These are phyloP conservation scores for Schizotus pectinicornis DNA, from an alignment of 2,888 invertebrate genomes.

Conservation along the genomic window DNA sequence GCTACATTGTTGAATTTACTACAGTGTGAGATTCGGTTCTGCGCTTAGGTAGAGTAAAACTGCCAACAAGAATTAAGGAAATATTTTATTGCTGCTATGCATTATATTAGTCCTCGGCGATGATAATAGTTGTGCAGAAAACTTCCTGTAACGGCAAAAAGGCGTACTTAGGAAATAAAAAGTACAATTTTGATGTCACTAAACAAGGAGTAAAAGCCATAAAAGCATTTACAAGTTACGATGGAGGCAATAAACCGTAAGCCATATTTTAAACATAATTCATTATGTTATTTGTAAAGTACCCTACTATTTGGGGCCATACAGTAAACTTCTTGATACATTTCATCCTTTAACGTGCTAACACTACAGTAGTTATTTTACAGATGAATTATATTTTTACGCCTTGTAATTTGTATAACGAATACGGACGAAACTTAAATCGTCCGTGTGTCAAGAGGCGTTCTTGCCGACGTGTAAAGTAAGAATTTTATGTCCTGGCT, in stretches of 20 bases:
- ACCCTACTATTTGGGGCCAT: conserved; percentile 38
- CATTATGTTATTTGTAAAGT: conserved; percentile 42
- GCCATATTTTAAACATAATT: conserved; percentile 41
- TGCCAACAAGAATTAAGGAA: not conserved
- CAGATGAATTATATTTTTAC: conserved; percentile 30
- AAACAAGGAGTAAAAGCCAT: conserved; percentile 40
- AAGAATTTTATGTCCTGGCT: conserved; percentile 34
- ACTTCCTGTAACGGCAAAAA: conserved; percentile 16
- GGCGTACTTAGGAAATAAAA: conserved; percentile 25
- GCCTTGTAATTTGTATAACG: conserved; percentile 33
- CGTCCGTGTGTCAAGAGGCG: conserved; percentile 32
- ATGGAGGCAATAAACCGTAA: conserved; percentile 37
- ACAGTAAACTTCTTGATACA: conserved; percentile 26
- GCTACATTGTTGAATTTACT: too few relatives aligned
- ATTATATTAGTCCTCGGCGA: not conserved
- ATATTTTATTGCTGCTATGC: not conserved
- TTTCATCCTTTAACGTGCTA: conserved; percentile 29
- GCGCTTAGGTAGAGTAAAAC: not conserved
- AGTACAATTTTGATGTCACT: conserved; percentile 35
- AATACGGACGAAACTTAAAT: conserved; percentile 24
- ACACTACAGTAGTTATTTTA: conserved; percentile 36
- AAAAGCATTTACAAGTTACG: conserved; percentile 43
- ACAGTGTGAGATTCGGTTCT: too few relatives aligned
- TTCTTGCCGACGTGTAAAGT: conserved; percentile 34
- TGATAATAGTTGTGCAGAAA: not conserved